Evolutionary conservation across 1,140 invertebrate genomes (phyloP), one percentile per base, ranked within the genome.

Genomic region (Drosophila kanapiae): DNA sequence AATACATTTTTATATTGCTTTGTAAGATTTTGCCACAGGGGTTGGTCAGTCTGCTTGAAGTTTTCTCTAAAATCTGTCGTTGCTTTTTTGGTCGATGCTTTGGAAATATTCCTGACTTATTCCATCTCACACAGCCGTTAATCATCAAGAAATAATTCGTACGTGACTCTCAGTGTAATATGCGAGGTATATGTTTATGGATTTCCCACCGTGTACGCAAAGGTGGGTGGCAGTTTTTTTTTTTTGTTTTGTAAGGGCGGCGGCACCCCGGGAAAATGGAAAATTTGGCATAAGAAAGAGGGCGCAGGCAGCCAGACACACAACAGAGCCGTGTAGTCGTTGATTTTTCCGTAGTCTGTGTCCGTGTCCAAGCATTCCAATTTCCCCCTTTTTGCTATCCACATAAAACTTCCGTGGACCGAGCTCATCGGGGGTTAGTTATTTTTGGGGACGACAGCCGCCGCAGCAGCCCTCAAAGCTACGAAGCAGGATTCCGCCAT

Each of bases 381-480:
- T 61, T 53, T 18, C 40, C 53, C 35, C 53, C 35, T 10, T 37
- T 58, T 48, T 33, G 42, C 68, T 14, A 68, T 27, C 48, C 61
- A 33, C 64, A 33, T n/a, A 61, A 49, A 59, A 43, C 45, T 51
- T 47, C 54, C 27, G 38, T 68, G 65, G 75, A 60, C 35, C 58
- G 29, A 27, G 65, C 31, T 40, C 59, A 40, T 67, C 68, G 83
- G 79, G 82, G 82, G 82, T 85, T 75, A 85, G 79, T 82, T 85
- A 85, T 82, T 86, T 85, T 86, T 82, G 79, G 83, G 69, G 49
- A 86, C 69, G 75, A 67, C 60, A 78, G 57, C 56, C 31, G 60
- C 18, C 49, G 37, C 38, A 65, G 29, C 37, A 51, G 67, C 67
- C 62, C 67, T 53, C 45, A 37, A n/a, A 51, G 18, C 47, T 35